phyloP scores from a whole-genome alignment of 2,888 invertebrate species.

The Acanthacorydalis orientalis region DNA sequence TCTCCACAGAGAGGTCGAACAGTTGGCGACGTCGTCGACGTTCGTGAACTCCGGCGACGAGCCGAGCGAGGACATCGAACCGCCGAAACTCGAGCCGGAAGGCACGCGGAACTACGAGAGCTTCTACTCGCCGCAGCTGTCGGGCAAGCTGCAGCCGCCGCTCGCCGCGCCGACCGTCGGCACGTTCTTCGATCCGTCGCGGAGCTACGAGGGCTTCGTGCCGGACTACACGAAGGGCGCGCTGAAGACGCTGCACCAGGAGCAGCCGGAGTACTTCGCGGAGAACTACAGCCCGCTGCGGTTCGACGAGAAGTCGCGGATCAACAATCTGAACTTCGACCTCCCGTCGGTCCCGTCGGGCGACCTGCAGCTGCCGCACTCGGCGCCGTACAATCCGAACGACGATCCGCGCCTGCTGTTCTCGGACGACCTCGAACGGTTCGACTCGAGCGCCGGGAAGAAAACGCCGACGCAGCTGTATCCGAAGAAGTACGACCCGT shows the following conservation, averaged over 20 bases:
- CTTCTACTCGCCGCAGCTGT: not conserved
- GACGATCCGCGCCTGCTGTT: conserved; percentile 22
- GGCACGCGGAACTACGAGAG: not conserved
- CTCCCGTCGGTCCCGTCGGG: not conserved
- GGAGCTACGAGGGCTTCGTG: too few relatives aligned
- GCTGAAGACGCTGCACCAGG: too few relatives aligned
- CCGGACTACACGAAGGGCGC: too few relatives aligned
- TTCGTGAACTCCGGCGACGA: not conserved
- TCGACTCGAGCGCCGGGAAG: conserved; percentile 18
- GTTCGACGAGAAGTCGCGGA: too few relatives aligned
- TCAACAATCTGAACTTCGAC: too few relatives aligned
- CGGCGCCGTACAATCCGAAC: conserved; percentile 21
- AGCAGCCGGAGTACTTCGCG: too few relatives aligned
- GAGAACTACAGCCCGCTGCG: too few relatives aligned
- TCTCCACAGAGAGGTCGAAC: too few relatives aligned
- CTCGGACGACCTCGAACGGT: conserved; percentile 22
- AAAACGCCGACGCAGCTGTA: conserved; percentile 10
- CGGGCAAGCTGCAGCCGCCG: too few relatives aligned
- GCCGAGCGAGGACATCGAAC: not conserved
- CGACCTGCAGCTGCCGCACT: not conserved
- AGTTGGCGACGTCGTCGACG: too few relatives aligned
- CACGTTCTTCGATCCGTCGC: not conserved
- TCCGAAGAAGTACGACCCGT: conserved; percentile 40
- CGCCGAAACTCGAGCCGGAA: not conserved
- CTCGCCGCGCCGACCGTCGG: too few relatives aligned